A percentile compares a stretch with the other conserved stretches of the same genome.
Evolutionary conservation across 2,797 vertebrate species (phyloP).

Genomic region (Enteromius treurensis): DNA sequence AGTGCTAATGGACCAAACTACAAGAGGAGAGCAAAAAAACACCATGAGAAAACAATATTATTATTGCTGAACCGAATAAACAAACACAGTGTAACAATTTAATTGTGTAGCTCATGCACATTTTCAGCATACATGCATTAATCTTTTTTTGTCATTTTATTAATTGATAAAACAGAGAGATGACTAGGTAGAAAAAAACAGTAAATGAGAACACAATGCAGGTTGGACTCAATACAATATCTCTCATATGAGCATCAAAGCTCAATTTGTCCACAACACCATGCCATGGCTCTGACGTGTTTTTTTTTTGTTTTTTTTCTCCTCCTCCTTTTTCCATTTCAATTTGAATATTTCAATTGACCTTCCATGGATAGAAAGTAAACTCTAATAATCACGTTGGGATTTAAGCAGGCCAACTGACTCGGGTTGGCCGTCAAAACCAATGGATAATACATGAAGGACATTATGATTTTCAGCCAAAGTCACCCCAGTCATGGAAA

Average conservation of each 20-base stretch:
- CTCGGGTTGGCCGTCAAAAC: constrained; percentile 6
- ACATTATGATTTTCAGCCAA: constrained; percentile 41
- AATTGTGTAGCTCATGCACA: not conserved
- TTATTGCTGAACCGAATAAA: not conserved
- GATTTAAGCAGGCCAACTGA: constrained; percentile 8
- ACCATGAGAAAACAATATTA: not conserved
- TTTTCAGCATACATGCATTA: not conserved
- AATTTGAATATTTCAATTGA: constrained; percentile 27
- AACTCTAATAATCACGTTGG: constrained; percentile 8
- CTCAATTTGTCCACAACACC: not conserved
- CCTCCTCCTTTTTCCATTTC: not conserved
- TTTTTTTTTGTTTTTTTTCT: not conserved
- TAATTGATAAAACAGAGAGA: not conserved
- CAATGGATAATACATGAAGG: constrained; percentile 24
- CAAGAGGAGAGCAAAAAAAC: not conserved
- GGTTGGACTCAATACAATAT: not conserved
- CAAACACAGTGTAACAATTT: not conserved
- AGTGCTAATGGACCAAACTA: not conserved
- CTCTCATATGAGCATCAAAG: not conserved
- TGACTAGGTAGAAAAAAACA: not conserved
- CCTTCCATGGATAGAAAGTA: constrained; percentile 11
- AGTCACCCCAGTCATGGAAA: constrained; percentile 41
- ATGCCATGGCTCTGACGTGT: not conserved
- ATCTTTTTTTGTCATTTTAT: constrained; percentile 3
- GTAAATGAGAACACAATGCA: not conserved